phyloP scores from a whole-genome alignment of 2,113 vertebrate genomes.

The Cervus canadensis region DNA sequence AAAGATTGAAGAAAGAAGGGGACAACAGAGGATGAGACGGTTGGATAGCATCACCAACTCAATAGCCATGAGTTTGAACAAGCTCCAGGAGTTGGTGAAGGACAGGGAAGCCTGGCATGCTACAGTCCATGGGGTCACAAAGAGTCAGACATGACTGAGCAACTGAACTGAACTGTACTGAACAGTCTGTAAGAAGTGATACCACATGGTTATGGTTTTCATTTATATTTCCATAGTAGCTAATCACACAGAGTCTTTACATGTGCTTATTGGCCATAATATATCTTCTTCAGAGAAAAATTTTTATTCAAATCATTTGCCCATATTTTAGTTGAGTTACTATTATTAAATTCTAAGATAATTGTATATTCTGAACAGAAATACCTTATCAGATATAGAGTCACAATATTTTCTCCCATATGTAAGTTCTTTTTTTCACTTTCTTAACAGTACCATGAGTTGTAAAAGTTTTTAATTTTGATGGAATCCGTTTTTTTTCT shows the following conservation, averaged over 20 bases:
- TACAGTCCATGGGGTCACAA: fast-evolving
- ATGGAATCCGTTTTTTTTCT: background rate
- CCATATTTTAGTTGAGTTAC: background rate
- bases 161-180: background rate
- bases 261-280: background rate
- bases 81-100: background rate
- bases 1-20: background rate
- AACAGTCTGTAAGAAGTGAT: background rate
- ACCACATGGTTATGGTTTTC: background rate
- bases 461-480: background rate
- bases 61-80: background rate
- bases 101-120: background rate
- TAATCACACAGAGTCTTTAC: background rate
- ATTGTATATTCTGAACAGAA: background rate
- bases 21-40: background rate
- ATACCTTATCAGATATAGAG: background rate
- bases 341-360: background rate
- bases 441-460: background rate
- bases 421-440: background rate
- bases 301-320: background rate
- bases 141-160: background rate
- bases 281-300: background rate
- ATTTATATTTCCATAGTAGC: background rate
- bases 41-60: background rate
- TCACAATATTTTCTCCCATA: background rate